These are phyloP conservation scores for Nomada fucata DNA, from an alignment of 2,888 invertebrate species.

Conservation along the genomic window DNA sequence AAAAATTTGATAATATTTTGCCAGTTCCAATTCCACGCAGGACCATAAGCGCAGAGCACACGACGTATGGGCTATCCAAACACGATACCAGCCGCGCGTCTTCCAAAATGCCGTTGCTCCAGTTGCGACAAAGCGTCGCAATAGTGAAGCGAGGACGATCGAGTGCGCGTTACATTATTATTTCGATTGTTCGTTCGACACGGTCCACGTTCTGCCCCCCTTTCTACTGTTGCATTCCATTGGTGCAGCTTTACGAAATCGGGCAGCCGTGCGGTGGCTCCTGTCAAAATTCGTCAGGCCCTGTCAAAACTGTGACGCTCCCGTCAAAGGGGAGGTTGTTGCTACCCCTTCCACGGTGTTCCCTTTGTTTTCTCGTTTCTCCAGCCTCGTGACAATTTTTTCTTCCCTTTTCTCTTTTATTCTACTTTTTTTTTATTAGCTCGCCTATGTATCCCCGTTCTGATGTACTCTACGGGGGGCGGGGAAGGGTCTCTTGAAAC, in stretches of 20 bases:
- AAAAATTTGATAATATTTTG: slow-evolving; percentile 37
- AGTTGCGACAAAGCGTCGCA: background rate
- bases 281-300: slow-evolving; percentile 79
- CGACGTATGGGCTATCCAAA: slow-evolving; percentile 25
- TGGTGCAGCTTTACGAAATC: slow-evolving; percentile 49
- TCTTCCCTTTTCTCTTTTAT: background rate
- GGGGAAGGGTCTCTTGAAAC: too few relatives aligned
- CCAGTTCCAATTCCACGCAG: slow-evolving; percentile 14
- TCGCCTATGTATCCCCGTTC: background rate
- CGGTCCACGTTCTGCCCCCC: slow-evolving; percentile 51
- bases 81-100: slow-evolving; percentile 20
- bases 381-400: slow-evolving; percentile 38
- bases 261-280: slow-evolving; percentile 60
- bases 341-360: slow-evolving; percentile 38
- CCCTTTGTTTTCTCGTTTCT: slow-evolving; percentile 63
- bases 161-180: slow-evolving; percentile 75
- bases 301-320: slow-evolving; percentile 74
- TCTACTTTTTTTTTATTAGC: background rate
- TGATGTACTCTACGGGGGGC: too few relatives aligned
- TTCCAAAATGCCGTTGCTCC: slow-evolving; percentile 1
- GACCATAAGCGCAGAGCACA: background rate
- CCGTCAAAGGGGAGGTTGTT: slow-evolving; percentile 36
- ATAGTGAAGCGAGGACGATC: slow-evolving; percentile 53
- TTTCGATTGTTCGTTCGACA: slow-evolving; percentile 74
- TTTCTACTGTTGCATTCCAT: slow-evolving; percentile 18